Evolutionary conservation across 1,140 invertebrate species (phyloP), one percentile per base, ranked within the genome.

Genomic region (Acyrthosiphon pisum): DNA sequence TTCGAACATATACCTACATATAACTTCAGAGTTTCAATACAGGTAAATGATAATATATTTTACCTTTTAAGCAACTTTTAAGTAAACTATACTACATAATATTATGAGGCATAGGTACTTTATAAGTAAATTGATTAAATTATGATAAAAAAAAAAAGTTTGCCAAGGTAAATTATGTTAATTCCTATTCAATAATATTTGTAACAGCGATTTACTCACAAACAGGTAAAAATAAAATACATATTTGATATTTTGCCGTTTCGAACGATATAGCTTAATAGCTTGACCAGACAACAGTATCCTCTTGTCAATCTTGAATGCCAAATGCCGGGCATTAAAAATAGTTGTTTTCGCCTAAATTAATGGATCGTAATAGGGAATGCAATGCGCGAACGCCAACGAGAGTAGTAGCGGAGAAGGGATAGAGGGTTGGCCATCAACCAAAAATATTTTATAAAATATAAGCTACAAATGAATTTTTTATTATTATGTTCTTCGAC

Each of bases 331-430:
- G 18, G 48, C 87, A 88, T 88, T 88, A 88, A 88, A 88, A 88
- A 88, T 88, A 88, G 87, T 88, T 88, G 87, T 88, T 88, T 88
- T 88, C 46, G 46, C n/a, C 87, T 88, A 88, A 88, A 88, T 88
- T 88, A 88, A 88, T 88, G 87, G 46, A 88, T 88, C 48, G 46
- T 88, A 88, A 41, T 37, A 48, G 30, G 30, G 46, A 88, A 50
- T 50, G 87, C 20, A 88, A 88, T 88, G 87, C 87, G 6, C 87
- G 41, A 88, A 88, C 87, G 87, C 87, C 30, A 48, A 88, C n/a
- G 20, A 48, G 20, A 48, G 35, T 48, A 48, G 20, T 48, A 22
- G 7, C 4, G 8, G 9, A 22, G 46, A 22, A 35, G 30, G 7
- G 30, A 50, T 50, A 35, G 14, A 48, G 48, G 46, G 18, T 88